Base-by-base conservation (phyloP, 2,888 invertebrate genomes). In the Ochropacha duplaris region DNA sequence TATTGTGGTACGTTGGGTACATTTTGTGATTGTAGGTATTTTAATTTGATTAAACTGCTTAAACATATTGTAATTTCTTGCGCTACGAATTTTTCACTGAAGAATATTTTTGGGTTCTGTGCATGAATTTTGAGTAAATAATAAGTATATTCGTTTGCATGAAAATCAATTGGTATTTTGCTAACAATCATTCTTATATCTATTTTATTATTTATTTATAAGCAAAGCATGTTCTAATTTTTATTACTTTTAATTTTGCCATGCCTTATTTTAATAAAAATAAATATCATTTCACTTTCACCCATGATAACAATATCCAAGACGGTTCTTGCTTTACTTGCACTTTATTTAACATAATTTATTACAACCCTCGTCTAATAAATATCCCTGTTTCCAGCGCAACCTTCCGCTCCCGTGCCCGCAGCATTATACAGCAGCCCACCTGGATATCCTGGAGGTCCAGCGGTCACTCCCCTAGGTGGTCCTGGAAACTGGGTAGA, bases 401-500 rank as follows among this genome's bases (percentile, higher is more conserved):
- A 65, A n/a, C 87, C 89, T 54, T 83, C 88, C 2, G 88, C 91
- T 0, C 89, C 92, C 1, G 64, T 78, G 8, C 84, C 87, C 14
- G 84, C 85, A n/a, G 84, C 89, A 0, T 58, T 89, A 50, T 90
- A 81, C 80, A 79, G 81, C 60, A 57, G 81, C 16, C 79, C 91
- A 3, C 86, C 89, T 26, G 91, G 87, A 22, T 92, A 92, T 62
- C 87, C 84, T 1, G 91, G 91, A 4, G 72, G 61, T 16, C 55
- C 65, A 26, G 58, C 57, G 14, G 55, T 68, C 22, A 62, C 63
- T 0, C 16, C 65, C 4, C 59, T 63, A 9, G 81, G 81, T 6
- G 90, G 91, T 11, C 72, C 77, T 2, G 91, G 93, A 1, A 86
- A 88, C 60, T 94, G 94, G 96, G 94, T 95, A 22, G 92, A 94